Base-by-base conservation (phyloP, 1,140 invertebrate genomes). In the Macrobrachium rosenbergii region DNA sequence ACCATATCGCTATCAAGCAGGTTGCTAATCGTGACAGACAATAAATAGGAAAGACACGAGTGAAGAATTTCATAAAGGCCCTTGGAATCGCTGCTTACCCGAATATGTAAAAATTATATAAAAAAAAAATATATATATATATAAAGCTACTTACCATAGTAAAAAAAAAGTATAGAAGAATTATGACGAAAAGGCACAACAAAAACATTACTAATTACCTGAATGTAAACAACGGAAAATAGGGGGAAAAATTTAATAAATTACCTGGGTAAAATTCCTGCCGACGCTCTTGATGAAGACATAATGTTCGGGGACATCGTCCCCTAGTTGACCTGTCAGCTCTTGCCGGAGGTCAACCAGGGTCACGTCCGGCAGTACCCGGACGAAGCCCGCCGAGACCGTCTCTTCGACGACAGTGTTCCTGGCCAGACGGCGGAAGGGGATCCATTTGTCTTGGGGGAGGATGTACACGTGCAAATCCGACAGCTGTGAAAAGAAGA, bases 241-340 rank as follows among this genome's bases (percentile, higher is more conserved):
- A 37, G 28, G 6, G 0, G 6, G 6, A 76, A 45, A 76, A 5
- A 28, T 7, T 5, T 8, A 76, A 43, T 19, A 60, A 0, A 28
- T 60, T 52, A 88, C 88, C 88, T 88, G 88, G 11, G 88, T 88
- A 45, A 89, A 89, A 37, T 89, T 89, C 62, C 89, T 88, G 28
- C 89, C 89, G 14, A 89, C 86, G 45, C 89, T 82, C 77, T 87
- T 89, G 63, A 89, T 89, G 60, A 82, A 89, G 16, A 89, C 89
- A 77, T 72, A 88, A 37, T 82, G 72, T n/a, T 89, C 85, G 0
- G 86, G 89, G 16, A 89, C 37, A 16, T 89, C 89, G 5, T 87
- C 81, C 1, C 63, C 72, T 37, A 89, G 77, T 58, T 89, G 89
- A 37, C 79, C 76, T 19, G 14, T 52, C 16, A 89, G 67, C 17